These are phyloP conservation scores for Netelia virgata DNA, from an alignment of 2,888 invertebrate genomes.

Conservation along the genomic window DNA sequence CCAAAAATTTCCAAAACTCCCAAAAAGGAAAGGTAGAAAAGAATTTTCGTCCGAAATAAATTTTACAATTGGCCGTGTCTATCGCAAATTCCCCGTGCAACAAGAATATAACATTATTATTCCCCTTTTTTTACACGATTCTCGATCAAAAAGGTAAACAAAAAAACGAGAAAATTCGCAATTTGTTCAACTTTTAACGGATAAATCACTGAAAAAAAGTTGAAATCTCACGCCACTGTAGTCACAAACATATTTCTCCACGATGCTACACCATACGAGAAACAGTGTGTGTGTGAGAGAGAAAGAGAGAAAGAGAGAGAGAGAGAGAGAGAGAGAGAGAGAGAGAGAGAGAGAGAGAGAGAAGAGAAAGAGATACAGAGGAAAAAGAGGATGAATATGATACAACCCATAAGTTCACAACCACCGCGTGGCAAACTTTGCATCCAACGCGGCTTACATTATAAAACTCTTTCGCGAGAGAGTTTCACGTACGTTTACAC, in stretches of 20 bases:
- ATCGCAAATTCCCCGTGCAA: no score
- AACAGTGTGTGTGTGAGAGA: no score
- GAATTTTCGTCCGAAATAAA: not conserved
- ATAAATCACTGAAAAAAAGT: not conserved
- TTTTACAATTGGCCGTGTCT: not conserved
- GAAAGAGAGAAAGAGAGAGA: no score
- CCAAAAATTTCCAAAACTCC: no score
- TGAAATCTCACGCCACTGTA: not conserved
- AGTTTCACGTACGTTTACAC: constrained; percentile 50
- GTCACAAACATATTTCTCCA: constrained; percentile 4
- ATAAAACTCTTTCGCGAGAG: constrained; percentile 28
- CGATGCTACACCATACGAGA: constrained; percentile 2
- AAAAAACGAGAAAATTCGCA: no score
- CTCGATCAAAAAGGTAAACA: no score
- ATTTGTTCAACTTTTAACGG: no score
- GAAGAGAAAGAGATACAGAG: not conserved
- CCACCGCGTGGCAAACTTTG: constrained; percentile 51
- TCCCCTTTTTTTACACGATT: no score
- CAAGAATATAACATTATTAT: no score
- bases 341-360: constrained; percentile 11
- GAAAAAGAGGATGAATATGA: constrained; percentile 25
- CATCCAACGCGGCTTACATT: constrained; percentile 42
- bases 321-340: no score
- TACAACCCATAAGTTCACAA: constrained; percentile 48
- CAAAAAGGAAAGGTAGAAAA: no score